phyloP scores from a whole-genome alignment of 2,113 vertebrate species.

The Xerus inauris region DNA sequence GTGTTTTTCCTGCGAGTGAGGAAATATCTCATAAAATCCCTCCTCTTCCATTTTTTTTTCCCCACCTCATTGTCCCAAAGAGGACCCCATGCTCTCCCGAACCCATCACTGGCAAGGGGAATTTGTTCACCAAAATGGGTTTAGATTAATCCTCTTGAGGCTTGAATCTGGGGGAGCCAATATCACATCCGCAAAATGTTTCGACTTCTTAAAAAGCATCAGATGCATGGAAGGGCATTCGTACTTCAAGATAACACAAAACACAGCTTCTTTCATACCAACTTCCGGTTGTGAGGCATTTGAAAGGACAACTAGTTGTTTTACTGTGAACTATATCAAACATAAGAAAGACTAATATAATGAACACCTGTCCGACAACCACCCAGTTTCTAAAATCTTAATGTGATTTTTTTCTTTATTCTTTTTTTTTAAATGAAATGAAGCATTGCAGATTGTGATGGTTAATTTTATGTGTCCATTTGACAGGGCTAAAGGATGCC shows the following conservation, averaged over 20 bases:
- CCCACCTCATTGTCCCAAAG: background rate
- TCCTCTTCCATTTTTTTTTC: background rate
- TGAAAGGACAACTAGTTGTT: background rate
- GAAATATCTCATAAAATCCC: background rate
- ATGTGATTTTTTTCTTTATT: background rate
- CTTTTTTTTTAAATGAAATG: background rate
- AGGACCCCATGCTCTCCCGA: background rate
- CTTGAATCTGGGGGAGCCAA: background rate
- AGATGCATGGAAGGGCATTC: background rate
- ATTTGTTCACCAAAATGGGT: background rate
- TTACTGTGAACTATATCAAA: background rate
- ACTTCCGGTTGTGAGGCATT: background rate
- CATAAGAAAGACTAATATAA: background rate
- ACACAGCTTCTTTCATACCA: background rate
- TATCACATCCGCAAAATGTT: background rate
- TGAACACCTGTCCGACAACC: background rate
- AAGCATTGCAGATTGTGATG: background rate
- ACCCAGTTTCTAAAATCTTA: background rate
- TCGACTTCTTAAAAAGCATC: background rate
- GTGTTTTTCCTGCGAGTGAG: background rate
- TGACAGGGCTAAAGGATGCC: background rate
- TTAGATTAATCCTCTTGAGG: background rate
- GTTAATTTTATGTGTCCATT: background rate
- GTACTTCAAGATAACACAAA: background rate
- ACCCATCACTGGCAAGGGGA: background rate